Evolutionary conservation across 1,140 invertebrate genomes (phyloP).

Genomic region (Mamestra configurata): DNA sequence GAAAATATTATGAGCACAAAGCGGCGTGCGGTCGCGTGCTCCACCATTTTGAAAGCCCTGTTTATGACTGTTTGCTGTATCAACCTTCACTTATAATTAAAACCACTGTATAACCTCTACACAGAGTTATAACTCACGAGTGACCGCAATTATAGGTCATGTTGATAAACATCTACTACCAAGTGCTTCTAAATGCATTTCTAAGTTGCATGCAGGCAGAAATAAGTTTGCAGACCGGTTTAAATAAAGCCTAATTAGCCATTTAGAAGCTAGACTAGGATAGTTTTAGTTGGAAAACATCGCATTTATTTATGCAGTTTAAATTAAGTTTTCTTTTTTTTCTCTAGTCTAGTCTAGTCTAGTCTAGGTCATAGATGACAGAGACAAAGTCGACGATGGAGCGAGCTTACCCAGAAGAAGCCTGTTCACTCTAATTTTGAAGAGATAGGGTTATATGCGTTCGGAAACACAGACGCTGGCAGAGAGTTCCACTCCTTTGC

Average conservation of each 20-base stretch:
- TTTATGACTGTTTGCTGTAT: conserved; percentile 14
- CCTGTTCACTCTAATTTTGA: no score
- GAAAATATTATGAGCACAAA: background rate
- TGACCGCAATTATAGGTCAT: conserved; percentile 1
- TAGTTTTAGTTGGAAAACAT: no score
- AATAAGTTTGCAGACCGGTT: background rate
- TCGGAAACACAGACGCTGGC: no score
- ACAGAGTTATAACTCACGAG: background rate
- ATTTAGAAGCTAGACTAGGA: background rate
- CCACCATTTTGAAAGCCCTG: background rate
- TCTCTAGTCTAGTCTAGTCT: no score
- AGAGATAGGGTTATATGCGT: no score
- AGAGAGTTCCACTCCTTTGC: no score
- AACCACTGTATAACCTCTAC: background rate
- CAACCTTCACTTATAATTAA: conserved; percentile 37
- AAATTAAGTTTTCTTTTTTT: no score
- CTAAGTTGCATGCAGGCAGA: background rate
- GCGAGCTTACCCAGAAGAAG: no score
- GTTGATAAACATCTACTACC: background rate
- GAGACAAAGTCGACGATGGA: no score
- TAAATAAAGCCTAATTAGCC: background rate
- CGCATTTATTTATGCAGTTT: no score
- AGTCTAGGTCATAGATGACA: no score
- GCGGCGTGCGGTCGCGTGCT: background rate
- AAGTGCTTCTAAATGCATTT: background rate